Evolutionary conservation across 2,888 invertebrate species (phyloP), one percentile per base, ranked within the genome.

Genomic region (Anarsia innoxiella): DNA sequence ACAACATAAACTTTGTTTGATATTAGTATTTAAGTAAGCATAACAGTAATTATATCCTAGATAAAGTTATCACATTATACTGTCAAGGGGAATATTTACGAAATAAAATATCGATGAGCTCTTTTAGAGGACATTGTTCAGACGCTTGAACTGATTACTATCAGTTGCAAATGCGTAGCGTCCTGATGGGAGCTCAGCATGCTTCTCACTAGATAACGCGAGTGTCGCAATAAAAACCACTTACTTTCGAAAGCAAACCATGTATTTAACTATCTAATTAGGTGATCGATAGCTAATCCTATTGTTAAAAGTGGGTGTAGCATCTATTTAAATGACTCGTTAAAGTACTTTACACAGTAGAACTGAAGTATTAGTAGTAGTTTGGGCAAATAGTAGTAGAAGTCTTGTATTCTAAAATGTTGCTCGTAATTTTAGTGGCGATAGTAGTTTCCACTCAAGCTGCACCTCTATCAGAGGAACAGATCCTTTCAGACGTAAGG

Each of bases 191-290:
- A 55, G 47, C 64, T 40, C 67, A 51, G 59, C 59, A 46, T 62
- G 64, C 60, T 53, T 47, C 66, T 57, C 28, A 26, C 39, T 25
- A 58, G 66, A 67, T 72, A 72, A 67, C 46, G 46, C 30, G 36
- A 55, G 54, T 59, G 49, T 51, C 39, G 52, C 56, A 54, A 66
- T 44, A 52, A 48, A 53, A 51, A 49, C 51, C 59, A 65, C 65
- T 72, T 56, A 46, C 15, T 60, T 61, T 65, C 52, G 56, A 64
- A 67, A 70, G 34, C 15, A 48, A 46, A 32, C 35, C 12, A 8
- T 37, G 31, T 53, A 35, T 13, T 51, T 53, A 60, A 63, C 63
- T 72, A 68, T 70, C 66, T 76, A 77, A 77, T 73, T 72, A 68
- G 69, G 69, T 57, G 67, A 73, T 67, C 53, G 63, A 64, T 65